phyloP scores from a whole-genome alignment of 2,888 invertebrate species.

The Lissonota sp. region DNA sequence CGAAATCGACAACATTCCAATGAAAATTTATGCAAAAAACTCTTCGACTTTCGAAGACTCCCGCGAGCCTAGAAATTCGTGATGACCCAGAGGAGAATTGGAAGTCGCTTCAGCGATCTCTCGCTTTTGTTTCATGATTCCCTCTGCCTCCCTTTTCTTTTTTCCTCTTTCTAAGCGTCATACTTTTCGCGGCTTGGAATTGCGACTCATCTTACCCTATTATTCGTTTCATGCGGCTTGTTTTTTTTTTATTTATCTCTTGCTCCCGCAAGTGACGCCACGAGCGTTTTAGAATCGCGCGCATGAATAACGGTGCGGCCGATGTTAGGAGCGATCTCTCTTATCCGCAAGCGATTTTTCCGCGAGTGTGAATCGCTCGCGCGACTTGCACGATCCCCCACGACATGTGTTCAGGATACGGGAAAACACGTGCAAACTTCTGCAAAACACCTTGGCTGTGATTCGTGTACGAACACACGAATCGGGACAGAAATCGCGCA shows the following conservation, averaged over 20 bases:
- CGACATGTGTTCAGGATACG: conserved; percentile 29
- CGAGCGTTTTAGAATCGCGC: conserved; percentile 30
- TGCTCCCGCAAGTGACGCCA: conserved; percentile 44
- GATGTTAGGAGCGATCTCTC: conserved; percentile 33
- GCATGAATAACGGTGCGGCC: conserved; percentile 57
- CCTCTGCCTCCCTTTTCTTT: not conserved
- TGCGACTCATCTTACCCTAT: conserved; percentile 50
- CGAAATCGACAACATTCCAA: conserved; percentile 32
- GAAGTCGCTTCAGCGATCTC: conserved; percentile 27
- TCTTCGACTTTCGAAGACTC: conserved; percentile 19
- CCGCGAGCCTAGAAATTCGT: conserved; percentile 35
- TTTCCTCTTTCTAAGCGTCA: conserved; percentile 29
- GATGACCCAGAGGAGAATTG: conserved; percentile 23
- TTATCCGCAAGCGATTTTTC: conserved; percentile 34
- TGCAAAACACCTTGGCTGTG: conserved; percentile 13
- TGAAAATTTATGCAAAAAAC: conserved; percentile 51
- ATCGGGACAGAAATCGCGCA: conserved; percentile 24
- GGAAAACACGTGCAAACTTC: too few species aligned
- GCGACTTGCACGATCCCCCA: conserved; percentile 61
- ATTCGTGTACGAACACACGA: conserved; percentile 45
- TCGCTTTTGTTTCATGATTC: conserved; percentile 37
- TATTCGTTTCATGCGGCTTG: conserved; percentile 14
- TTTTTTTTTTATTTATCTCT: not conserved
- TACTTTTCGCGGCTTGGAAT: conserved; percentile 41
- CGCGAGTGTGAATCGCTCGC: conserved; percentile 56